Percentiles rank a stretch among this genome's conserved stretches.
Evolutionary conservation across 2,888 invertebrate species (phyloP).

Genomic region (Bruchidius siliquastri): DNA sequence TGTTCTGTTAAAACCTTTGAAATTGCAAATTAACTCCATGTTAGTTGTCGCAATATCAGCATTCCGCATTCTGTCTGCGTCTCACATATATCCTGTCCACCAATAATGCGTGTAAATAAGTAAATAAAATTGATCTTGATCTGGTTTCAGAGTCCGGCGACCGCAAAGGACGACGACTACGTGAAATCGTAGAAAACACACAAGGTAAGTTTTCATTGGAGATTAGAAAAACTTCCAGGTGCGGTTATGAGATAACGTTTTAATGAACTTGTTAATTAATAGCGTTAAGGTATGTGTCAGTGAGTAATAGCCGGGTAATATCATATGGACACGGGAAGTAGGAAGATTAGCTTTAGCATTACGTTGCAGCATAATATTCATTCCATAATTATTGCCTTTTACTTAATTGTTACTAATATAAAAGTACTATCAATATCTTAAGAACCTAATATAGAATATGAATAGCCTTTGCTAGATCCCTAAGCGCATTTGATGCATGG

Average conservation of each 20-base stretch:
- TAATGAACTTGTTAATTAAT: background rate
- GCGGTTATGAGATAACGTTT: background rate
- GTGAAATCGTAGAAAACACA: background rate
- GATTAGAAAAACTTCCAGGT: background rate
- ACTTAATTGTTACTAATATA: too few species aligned
- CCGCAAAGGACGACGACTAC: background rate
- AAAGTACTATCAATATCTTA: too few species aligned
- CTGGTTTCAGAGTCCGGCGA: background rate
- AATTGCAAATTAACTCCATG: background rate
- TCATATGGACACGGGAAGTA: background rate
- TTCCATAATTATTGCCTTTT: too few species aligned
- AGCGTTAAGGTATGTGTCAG: background rate
- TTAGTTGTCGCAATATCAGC: background rate
- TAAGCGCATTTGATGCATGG: too few species aligned
- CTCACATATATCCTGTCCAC: background rate
- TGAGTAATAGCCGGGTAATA: background rate
- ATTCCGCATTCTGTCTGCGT: background rate
- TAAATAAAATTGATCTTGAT: background rate
- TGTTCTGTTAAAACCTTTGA: background rate
- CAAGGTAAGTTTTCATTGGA: background rate
- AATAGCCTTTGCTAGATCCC: too few species aligned
- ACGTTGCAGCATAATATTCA: too few species aligned
- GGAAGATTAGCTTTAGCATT: background rate
- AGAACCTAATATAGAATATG: too few species aligned
- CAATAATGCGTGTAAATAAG: background rate